Conservation (phyloP, 2,113 vertebrate species). For the Natator depressus region DNA sequence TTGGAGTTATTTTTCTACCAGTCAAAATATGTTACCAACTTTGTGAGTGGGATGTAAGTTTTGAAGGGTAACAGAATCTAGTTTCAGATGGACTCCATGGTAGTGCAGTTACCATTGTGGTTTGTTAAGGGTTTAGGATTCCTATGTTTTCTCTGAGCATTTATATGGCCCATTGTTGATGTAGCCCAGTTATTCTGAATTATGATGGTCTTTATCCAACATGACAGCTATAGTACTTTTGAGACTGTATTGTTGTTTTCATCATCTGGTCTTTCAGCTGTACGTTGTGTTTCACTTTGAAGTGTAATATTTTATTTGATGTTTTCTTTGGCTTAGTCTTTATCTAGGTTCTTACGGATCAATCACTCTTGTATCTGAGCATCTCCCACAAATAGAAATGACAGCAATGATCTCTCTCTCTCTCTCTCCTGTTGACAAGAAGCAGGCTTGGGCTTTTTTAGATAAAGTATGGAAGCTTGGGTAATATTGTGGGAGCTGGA, state of each 20-base stretch:
- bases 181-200: conserved; percentile 11
- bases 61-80: neutral
- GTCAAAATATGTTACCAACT: neutral
- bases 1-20: neutral
- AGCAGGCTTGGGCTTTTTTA: neutral
- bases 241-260: conserved; percentile 16
- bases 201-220: neutral
- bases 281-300: neutral
- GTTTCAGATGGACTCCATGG: neutral
- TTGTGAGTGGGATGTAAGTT: neutral
- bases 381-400: neutral
- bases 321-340: neutral
- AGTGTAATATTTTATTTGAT: neutral
- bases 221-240: conserved; percentile 21
- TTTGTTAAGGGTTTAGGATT: neutral
- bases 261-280: neutral
- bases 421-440: neutral
- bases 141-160: neutral
- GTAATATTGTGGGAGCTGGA: neutral
- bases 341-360: neutral
- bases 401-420: neutral
- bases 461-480: neutral
- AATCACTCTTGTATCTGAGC: neutral
- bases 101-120: neutral
- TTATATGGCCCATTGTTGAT: neutral